phyloP scores from a whole-genome alignment of 1,140 invertebrate genomes.

The Tetragonula clypearis region DNA sequence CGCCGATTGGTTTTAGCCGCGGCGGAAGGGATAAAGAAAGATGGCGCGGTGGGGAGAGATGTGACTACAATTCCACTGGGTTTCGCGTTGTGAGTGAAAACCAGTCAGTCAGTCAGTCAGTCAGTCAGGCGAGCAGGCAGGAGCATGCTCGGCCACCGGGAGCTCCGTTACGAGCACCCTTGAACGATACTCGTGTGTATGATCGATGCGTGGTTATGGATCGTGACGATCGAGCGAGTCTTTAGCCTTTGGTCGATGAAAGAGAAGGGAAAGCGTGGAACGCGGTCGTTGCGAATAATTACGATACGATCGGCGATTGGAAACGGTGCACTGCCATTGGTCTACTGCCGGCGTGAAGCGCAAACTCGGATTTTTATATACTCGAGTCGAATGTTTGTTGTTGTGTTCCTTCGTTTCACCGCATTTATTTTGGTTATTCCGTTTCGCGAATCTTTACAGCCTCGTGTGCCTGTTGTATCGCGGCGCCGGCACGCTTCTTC shows the following conservation, averaged over 20 bases:
- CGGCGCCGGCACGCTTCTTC: background rate
- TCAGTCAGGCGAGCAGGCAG: slow-evolving; percentile 68
- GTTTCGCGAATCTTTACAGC: background rate
- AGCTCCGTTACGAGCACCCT: slow-evolving; percentile 35
- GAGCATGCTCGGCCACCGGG: slow-evolving; percentile 36
- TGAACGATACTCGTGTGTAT: slow-evolving; percentile 13
- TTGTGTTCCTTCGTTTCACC: slow-evolving; percentile 5
- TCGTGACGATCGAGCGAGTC: slow-evolving; percentile 4
- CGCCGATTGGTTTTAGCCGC: slow-evolving; percentile 42
- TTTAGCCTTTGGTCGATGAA: slow-evolving; percentile 13
- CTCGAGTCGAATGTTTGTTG: background rate
- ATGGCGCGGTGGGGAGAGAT: slow-evolving; percentile 51
- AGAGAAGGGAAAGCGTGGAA: background rate
- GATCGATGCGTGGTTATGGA: slow-evolving; percentile 40
- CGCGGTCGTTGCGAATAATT: background rate
- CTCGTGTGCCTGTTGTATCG: background rate
- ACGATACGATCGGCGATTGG: background rate
- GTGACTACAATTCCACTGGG: slow-evolving; percentile 66
- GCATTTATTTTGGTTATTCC: slow-evolving; percentile 23
- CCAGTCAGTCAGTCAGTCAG: slow-evolving; percentile 79
- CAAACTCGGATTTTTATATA: no score
- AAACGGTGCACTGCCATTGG: slow-evolving; percentile 44
- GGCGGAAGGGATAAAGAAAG: slow-evolving; percentile 57
- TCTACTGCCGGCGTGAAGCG: slow-evolving; percentile 17
- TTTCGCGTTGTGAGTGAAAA: slow-evolving; percentile 76